Base-by-base conservation (phyloP, 2,888 invertebrate genomes). In the Geophilus truncorum region DNA sequence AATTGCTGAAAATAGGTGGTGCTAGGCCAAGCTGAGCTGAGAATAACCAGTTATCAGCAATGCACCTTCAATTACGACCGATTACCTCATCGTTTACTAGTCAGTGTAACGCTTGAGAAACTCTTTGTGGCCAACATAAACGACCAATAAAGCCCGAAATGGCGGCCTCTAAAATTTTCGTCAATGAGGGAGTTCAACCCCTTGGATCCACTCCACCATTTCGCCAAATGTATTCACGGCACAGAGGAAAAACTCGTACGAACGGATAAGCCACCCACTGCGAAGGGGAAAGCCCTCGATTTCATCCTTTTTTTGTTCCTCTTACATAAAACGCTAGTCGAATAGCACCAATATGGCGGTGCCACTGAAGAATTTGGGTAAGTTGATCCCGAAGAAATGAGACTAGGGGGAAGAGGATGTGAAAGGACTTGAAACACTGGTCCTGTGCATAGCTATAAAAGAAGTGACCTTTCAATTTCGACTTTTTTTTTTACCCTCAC, bases 51-150 rank as follows among this genome's bases (percentile, higher is more conserved):
- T 40, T 76, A 80, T 76, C 80, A 62, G 75, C 75, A 51, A 76
- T 70, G 70, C 70, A 70, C 70, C 76, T 34, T 76, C 80, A 80
- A 80, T 80, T 80, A 80, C 80, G 75, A 76, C 34, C 79, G 28
- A 79, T 79, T 79, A 79, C 79, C 80, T 34, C 80, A 76, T 75
- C 28, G 36, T 80, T 80, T 80, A 70, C 80, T 75, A 80, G 75
- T 34, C 80, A 80, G 75, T 80, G 75, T 80, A 80, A 70, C 75
- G 80, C 80, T 76, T 28, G 30, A 76, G 36, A 30, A 80, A 80
- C 80, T 80, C 80, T 80, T 80, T 80, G 80, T 45, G 80, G 80
- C 80, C 80, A 80, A 80, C 34, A 23, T 30, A 80, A 80, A 80
- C 76, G 80, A 76, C 80, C 76, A 70, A 80, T 80, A 80, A 70